Evolutionary conservation across 2,113 vertebrate species (phyloP).

Genomic region (Thalassoma bifasciatum): DNA sequence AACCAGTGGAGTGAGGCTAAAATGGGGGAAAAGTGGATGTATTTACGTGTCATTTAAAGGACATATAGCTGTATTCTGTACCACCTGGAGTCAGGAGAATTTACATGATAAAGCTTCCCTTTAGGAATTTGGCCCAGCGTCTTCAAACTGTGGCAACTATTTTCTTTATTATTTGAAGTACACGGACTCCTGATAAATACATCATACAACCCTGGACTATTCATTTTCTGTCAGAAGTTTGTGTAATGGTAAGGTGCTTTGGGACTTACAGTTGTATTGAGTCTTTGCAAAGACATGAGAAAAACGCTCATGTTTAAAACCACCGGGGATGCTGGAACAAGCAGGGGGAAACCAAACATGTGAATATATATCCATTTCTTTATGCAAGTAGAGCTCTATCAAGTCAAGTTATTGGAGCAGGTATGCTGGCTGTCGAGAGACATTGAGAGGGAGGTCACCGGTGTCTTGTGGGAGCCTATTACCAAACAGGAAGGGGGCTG

Average conservation of each 20-base stretch:
- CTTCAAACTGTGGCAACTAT: too few relatives aligned
- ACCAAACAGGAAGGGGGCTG: slow-evolving; percentile 44
- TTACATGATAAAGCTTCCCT: too few relatives aligned
- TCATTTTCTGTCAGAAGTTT: neutral
- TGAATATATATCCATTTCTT: neutral
- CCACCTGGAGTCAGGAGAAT: too few relatives aligned
- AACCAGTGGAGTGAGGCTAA: too few relatives aligned
- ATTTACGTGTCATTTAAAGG: too few relatives aligned
- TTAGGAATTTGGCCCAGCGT: too few relatives aligned
- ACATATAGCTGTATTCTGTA: too few relatives aligned
- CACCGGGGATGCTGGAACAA: neutral
- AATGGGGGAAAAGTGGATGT: too few relatives aligned
- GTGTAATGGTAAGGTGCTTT: neutral
- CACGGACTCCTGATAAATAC: too few relatives aligned
- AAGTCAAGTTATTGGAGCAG: neutral
- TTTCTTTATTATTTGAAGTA: too few relatives aligned
- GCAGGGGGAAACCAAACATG: neutral
- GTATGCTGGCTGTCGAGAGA: slow-evolving; percentile 18
- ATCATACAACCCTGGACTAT: too few relatives aligned
- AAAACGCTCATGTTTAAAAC: neutral
- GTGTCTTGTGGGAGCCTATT: slow-evolving; percentile 39
- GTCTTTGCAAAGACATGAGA: neutral
- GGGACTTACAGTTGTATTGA: neutral
- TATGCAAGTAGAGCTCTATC: neutral
- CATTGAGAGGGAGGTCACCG: slow-evolving; percentile 20